Conservation (phyloP, 2,113 vertebrate species). For the Mus musculus region GRCm39 chr19:19210001-19210500, state of each 20-base stretch:
- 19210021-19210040: background rate
- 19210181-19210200: background rate
- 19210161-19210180: background rate
- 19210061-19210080: background rate
- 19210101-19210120: background rate
- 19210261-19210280: background rate
- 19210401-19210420: background rate
- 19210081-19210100: conserved; percentile 27
- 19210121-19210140: background rate
- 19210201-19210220: background rate
- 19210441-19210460: background rate
- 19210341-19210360: conserved; percentile 41
- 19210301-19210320: background rate
- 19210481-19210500: background rate
- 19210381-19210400: background rate
- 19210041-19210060: background rate
- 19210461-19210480: rapidly evolving
- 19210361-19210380: conserved; percentile 45
- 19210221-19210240: background rate
- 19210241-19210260: background rate
- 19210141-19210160: background rate
- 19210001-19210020: background rate
- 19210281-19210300: background rate
- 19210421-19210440: background rate
- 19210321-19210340: conserved; percentile 43